Evolutionary conservation across 2,797 vertebrate genomes (phyloP), one percentile per base, ranked within the genome.

Genomic region (Tachyglossus aculeatus): DNA sequence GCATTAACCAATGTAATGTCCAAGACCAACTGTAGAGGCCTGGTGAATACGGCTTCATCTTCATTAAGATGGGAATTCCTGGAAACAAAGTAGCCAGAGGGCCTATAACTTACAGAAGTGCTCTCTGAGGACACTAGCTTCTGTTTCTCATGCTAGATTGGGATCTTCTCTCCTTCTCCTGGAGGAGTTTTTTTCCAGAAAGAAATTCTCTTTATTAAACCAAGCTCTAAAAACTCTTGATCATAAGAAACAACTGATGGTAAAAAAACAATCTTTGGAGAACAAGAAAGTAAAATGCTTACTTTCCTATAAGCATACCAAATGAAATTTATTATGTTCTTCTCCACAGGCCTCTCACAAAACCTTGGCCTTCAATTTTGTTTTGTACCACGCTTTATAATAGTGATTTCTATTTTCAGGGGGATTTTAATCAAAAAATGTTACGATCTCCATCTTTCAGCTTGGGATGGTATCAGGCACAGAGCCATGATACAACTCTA

Each of bases 261-360:
- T 27, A 47, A 47, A 47, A 47, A 47, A 47, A 47, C 19, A 27
- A 47, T 9, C 24, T 25, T 5, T 8, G 16, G 7, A 25, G 24
- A 16, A 24, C 19, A 16, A 25, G 44, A 67, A 74, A 25, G 64
- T 18, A 71, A 33, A 76, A 5, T 27, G 57, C 12, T n/a, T 38
- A 81, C 32, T 66, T 71, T 72, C 40, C 38, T 61, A 54, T 45
- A 71, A 61, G 61, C 25, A 73, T 43, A 25, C 31, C 55, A 3
- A 63, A 9, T 45, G 3, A 50, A 68, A 44, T 55, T 36, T 14
- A 5, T 59, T 10, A 47, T 34, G 29, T 4, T 68, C n/a, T 15
- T 71, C 67, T 67, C 36, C 67, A 55, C n/a, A 54, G 63, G 68
- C 50, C 37, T 61, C 67, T 56, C 7, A 53, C 9, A 69, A 77